These are phyloP conservation scores for Echinarachnius parma DNA, from an alignment of 53 echinoderm and acorn worm species.

Conservation along the genomic window DNA sequence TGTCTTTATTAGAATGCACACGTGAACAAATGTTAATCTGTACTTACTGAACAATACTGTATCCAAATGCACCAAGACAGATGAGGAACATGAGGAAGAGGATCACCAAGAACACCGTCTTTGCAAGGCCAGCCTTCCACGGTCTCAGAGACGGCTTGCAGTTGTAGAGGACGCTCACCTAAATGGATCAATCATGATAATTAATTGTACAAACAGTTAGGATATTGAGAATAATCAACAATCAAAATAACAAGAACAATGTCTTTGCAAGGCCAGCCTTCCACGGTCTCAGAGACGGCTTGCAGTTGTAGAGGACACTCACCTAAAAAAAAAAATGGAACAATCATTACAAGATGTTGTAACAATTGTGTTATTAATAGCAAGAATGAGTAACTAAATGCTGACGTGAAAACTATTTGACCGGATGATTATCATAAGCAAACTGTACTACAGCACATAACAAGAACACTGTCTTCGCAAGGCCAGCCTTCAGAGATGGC, in stretches of 20 bases:
- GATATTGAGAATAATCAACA: too few relatives aligned
- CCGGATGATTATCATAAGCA: too few relatives aligned
- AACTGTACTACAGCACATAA: too few relatives aligned
- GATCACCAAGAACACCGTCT: slow-evolving; percentile 73
- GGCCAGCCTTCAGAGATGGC: slow-evolving; percentile 80
- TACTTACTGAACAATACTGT: slow-evolving; percentile 73
- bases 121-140: slow-evolving; percentile 79
- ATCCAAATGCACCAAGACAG: slow-evolving; percentile 65
- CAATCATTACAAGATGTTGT: too few relatives aligned
- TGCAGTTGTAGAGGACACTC: slow-evolving; percentile 89
- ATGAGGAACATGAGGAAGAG: slow-evolving; percentile 86
- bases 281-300: slow-evolving; percentile 88
- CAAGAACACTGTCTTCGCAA: slow-evolving; percentile 78
- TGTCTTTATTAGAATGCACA: too few relatives aligned
- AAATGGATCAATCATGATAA: too few relatives aligned
- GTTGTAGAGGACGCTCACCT: slow-evolving; percentile 87
- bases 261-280: slow-evolving; percentile 79
- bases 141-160: slow-evolving; percentile 89
- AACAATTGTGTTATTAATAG: too few relatives aligned
- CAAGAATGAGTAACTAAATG: too few relatives aligned
- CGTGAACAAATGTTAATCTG: too few relatives aligned
- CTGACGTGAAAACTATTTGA: too few relatives aligned
- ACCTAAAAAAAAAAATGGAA: too few relatives aligned
- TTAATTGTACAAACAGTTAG: too few relatives aligned
- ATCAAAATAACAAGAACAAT: slow-evolving; percentile 67